Evolutionary conservation across 2,797 vertebrate genomes (phyloP), one percentile per base, ranked within the genome.

Genomic region (Rhynchotus rufescens): DNA sequence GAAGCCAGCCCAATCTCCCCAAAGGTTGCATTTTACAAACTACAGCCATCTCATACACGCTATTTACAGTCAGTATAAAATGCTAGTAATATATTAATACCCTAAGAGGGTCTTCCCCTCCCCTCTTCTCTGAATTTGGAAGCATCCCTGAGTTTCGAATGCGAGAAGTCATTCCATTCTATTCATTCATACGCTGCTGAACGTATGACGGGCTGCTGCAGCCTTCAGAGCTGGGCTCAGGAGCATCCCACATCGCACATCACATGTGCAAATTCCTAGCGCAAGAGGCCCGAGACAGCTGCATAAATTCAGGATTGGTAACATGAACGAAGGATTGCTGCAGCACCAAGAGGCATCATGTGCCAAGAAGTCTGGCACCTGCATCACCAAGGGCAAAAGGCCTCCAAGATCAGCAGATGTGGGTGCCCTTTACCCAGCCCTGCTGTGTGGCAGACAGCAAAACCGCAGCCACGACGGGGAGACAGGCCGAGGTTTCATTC

Each of bases 401-500:
- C 7, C n/a, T 38, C 38, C 34, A 38, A 38, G 54, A 77, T 57
- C 26, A 9, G 16, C 36, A 45, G 20, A n/a, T 47, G 19, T 32
- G 30, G 0, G 11, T 9, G 17, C 30, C n/a, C 45, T 61, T 36
- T 66, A 36, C 67, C 66, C 47, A 57, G 20, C n/a, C 25, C 44
- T 1, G 0, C 45, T 36, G 57, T 0, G 0, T 3, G 21, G 32
- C 32, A 83, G 36, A 15, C n/a, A 45, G 36, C 42, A 61, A 79
- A 26, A 45, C 15, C 59, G 19, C 25, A 71, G 36, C 32, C 7
- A 28, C 17, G 30, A 1, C 44, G 6, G 10, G 10, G 10, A 12
- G 34, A 38, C 4, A 23, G 26, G 34, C 10, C 34, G 34, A 60
- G 32, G 34, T n/a, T 69, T 49, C 28, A 34, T n/a, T n/a, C 2